Evolutionary conservation across 2,797 vertebrate species (phyloP).

Genomic region (Antrozous pallidus): DNA sequence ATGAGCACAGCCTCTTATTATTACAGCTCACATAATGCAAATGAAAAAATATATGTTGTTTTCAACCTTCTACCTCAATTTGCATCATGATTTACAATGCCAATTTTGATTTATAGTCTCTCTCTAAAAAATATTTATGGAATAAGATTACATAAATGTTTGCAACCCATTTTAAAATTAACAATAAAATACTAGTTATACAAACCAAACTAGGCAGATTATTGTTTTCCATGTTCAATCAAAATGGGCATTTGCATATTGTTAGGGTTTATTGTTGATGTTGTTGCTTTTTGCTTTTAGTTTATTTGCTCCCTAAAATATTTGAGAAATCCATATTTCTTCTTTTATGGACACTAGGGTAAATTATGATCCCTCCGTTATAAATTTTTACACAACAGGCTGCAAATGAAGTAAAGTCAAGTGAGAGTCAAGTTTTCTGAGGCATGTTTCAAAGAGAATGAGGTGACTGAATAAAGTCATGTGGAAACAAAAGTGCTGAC

Average conservation of each 20-base stretch:
- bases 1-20: conserved; percentile 57
- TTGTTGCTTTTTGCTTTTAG: neutral
- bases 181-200: conserved; percentile 69
- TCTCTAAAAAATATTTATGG: conserved; percentile 58
- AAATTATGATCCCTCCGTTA: neutral
- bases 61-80: conserved; percentile 50
- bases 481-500: neutral
- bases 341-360: neutral
- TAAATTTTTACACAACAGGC: neutral
- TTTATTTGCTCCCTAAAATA: neutral
- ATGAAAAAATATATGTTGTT: conserved; percentile 43
- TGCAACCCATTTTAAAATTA: conserved; percentile 58
- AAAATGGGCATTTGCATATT: neutral
- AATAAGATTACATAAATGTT: conserved; percentile 76
- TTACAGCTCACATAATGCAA: conserved; percentile 41
- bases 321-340: neutral
- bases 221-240: conserved; percentile 40
- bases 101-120: conserved; percentile 65
- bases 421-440: neutral
- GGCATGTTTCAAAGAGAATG: neutral
- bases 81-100: conserved; percentile 44
- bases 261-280: neutral
- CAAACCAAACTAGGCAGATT: conserved; percentile 59
- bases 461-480: neutral
- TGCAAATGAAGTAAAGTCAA: neutral